Percentiles rank a stretch among this genome's conserved stretches.
phyloP scores from a whole-genome alignment of 2,888 invertebrate genomes.

The Frankliniella intonsa region DNA sequence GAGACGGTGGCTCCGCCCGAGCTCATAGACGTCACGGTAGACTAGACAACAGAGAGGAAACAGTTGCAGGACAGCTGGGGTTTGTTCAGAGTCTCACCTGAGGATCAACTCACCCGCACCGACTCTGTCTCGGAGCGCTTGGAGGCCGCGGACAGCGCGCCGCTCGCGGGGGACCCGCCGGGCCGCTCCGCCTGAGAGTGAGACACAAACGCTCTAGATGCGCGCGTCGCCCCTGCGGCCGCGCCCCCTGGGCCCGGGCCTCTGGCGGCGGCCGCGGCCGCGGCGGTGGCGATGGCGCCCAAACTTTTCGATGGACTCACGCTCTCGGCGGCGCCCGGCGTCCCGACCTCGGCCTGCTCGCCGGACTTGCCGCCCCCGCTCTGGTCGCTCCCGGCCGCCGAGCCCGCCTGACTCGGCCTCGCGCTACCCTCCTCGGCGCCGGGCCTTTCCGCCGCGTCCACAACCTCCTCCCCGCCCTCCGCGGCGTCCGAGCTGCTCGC shows the following conservation, averaged over 20 bases:
- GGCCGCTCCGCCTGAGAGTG: not conserved
- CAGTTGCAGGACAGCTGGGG: not conserved
- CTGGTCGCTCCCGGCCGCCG: not conserved
- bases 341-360: too few relatives aligned
- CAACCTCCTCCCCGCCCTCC: not conserved
- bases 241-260: too few relatives aligned
- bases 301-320: too few relatives aligned
- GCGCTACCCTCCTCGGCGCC: not conserved
- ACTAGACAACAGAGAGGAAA: not conserved
- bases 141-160: not conserved
- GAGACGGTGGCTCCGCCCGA: not conserved
- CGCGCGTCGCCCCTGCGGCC: too few relatives aligned
- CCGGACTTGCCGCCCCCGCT: not conserved
- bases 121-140: not conserved
- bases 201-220: not conserved
- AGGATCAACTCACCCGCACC: not conserved
- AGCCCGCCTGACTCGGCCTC: not conserved
- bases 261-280: too few relatives aligned
- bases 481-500: slow-evolving; percentile 1
- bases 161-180: not conserved
- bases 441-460: not conserved
- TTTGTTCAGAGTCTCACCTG: not conserved
- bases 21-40: not conserved
- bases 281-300: too few relatives aligned
- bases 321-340: too few relatives aligned